Evolutionary conservation across 1,140 invertebrate species (phyloP), one percentile per base, ranked within the genome.

Genomic region (Polyergus mexicanus): DNA sequence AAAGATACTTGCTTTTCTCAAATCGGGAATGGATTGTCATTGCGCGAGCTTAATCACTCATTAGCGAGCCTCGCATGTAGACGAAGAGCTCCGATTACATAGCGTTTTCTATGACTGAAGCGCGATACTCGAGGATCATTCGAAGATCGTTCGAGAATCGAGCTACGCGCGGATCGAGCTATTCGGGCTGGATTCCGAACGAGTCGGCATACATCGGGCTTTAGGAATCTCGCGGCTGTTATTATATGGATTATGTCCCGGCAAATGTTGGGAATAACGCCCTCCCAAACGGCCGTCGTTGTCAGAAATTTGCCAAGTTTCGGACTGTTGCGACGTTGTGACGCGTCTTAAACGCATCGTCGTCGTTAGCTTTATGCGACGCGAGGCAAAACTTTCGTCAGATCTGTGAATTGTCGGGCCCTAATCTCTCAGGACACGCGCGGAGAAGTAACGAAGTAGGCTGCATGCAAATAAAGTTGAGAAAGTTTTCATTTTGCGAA

Each of bases 241-340:
- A 75, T 69, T 54, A 47, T 44, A 32, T 44, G 80, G 54, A 81
- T 91, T 90, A 91, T 91, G 87, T 88, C 86, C 85, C 89, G 90
- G 86, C 89, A 92, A 93, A 87, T 89, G 90, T 86, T 84, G 77
- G 63, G 35, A 66, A 51, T 77, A 80, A 86, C 83, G 80, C 88
- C 65, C 81, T 91, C 85, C 91, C 90, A 88, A 92, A 92, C 90
- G 91, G 83, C 81, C 58, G 65, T 84, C 78, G 74, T 92, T 92
- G 89, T 89, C 86, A 90, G 86, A 75, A 74, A 90, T 90, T 76
- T 78, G 71, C 69, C 85, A 89, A 92, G 88, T 92, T 93, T 85
- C 84, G 62, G 81, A 85, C 58, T 81, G 86, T 54, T 75, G 60
- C 47, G 54, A 63, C 65, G 66, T 54, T 63, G 88, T 86, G 89